Base-by-base conservation (phyloP, 2,888 invertebrate species). In the Agriopis marginaria region DNA sequence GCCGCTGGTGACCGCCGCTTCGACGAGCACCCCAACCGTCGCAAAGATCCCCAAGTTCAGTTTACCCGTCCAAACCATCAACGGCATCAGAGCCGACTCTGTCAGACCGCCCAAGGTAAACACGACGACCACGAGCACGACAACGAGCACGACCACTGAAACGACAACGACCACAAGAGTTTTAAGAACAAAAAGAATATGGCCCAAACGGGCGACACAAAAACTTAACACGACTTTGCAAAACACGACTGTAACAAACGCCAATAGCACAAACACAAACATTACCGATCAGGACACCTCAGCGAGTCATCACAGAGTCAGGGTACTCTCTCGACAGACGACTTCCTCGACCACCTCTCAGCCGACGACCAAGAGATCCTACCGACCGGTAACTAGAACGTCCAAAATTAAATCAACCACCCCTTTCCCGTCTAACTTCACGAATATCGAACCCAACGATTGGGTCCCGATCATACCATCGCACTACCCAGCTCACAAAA, bases 401-500 rank as follows among this genome's bases (percentile, higher is more conserved):
- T 85, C 91, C 32, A 93, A 88, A 81, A 82, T 79, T 71, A 86
- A 82, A 78, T 81, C 84, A 50, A 84, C 87, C 49, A 85, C 87
- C 45, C 80, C 84, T 51, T 75, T 79, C 58, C 77, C 83, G 40
- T 76, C 79, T 39, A 89, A 86, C 70, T 85, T 85, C 62, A 85
- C 86, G 42, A 77, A 82, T 66, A 80, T 87, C 44, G 82, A 86
- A 77, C 79, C 82, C 8, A 93, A 92, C 74, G 94, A 93, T 70
- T 94, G 94, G 94, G 84, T 94, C 54, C 94, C 94, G 39, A 91
- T 94, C 58, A 74, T 90, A 72, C 94, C 94, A 11, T 84, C 91
- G 14, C 90, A 92, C 79, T 92, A 70, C 17, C 55, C 70, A 4
- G 49, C 63, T n/a, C 61, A 51, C 17, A 63, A 51, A 58, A 68